Base-by-base conservation (phyloP, 2,113 vertebrate genomes). In the Cyphomyrus discorhynchus region DNA sequence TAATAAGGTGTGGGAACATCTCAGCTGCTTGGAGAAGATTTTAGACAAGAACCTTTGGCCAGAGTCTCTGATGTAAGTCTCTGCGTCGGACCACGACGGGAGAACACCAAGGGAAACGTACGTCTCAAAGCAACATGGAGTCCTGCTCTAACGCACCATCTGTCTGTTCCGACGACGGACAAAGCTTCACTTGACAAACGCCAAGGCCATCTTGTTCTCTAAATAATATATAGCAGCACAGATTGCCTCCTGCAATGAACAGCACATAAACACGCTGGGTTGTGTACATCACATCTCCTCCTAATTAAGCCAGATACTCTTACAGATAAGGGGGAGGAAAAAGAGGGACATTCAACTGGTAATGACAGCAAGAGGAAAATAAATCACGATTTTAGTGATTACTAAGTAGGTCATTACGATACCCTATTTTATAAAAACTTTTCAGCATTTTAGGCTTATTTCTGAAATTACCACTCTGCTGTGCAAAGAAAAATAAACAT, bases 111-210 rank as follows among this genome's bases (percentile, higher is more conserved):
- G 50, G 31, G 39, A 53, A 66, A 62, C n/a, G 56, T 74, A 49
- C 17, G 85, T 84, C 56, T 21, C 27, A 90, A 27, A 39, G 45
- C 58, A 80, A 52, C 58, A 19, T 49, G 47, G 11, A 39, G 15
- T 77, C 62, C 83, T 77, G 17, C 35, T 39, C 47, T 24, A 21
- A 52, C 31, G 53, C 35, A 42, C 77, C 74, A 86, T 88, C 90
- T 88, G 56, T 85, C 87, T 88, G 77, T 45, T 42, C 56, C 58
- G 52, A 86, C 56, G 15, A 47, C 66, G 77, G 87, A 89, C 46
- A 90, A 70, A 70, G 88, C 80, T 89, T 89, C 35, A 77, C 88
- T 86, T 90, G 88, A 90, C 39, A 89, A 87, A 89, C 70, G 66
- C 85, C 88, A 77, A 77, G 52, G 49, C 70, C 90, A 77, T 82